These are phyloP conservation scores for pig (Sus scrofa) DNA, from an alignment of 2,113 vertebrate genomes.

Conservation along the genomic window DNA sequence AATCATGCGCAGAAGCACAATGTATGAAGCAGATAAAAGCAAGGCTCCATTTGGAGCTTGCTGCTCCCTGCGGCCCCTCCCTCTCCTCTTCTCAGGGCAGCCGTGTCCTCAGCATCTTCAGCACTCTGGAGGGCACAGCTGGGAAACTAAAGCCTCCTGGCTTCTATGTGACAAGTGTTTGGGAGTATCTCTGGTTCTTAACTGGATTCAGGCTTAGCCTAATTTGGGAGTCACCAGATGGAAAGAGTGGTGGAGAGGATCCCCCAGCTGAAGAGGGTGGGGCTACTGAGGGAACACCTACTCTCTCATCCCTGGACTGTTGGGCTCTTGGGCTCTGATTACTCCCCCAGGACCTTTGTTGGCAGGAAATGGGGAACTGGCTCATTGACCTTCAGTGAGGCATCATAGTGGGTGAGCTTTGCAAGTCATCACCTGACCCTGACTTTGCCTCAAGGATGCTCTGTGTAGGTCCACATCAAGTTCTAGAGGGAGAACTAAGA, in stretches of 20 bases:
- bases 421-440: neutral
- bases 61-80: rapidly evolving
- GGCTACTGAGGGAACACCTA: neutral
- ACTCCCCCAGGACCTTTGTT: neutral
- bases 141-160: neutral
- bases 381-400: neutral
- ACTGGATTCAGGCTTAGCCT: neutral
- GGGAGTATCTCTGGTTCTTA: neutral
- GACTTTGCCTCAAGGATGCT: neutral
- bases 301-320: neutral
- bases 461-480: neutral
- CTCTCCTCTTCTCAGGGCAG: neutral
- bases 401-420: neutral
- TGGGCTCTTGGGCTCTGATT: neutral
- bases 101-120: neutral
- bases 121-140: neutral
- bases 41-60: neutral
- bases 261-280: neutral
- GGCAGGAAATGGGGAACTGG: neutral
- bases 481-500: neutral
- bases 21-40: constrained; percentile 34
- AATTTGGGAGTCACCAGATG: neutral
- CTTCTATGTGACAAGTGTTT: neutral
- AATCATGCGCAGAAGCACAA: neutral
- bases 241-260: neutral